A percentile compares a stretch with the other conserved stretches of the same genome.
Evolutionary conservation across 2,113 vertebrate genomes (phyloP).

Genomic region (Ictidomys tridecemlineatus): DNA sequence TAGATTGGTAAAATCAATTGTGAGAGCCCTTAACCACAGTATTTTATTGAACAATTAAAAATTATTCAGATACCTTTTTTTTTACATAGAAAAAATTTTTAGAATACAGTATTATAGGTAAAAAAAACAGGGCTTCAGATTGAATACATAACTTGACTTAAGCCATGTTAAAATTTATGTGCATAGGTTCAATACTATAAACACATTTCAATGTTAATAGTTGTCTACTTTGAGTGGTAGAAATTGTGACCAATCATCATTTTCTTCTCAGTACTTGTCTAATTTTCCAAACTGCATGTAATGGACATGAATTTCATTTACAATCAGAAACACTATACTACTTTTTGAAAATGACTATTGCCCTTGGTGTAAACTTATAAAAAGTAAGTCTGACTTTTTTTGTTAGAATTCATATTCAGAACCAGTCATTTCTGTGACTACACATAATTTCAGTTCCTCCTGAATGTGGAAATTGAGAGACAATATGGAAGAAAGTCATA

Average conservation of each 20-base stretch:
- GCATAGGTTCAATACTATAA: neutral
- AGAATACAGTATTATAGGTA: neutral
- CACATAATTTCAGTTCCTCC: conserved; percentile 37
- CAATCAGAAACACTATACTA: neutral
- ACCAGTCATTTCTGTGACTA: conserved; percentile 17
- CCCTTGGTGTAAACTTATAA: conserved; percentile 1
- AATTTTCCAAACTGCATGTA: conserved; percentile 1
- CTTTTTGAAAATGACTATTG: conserved; percentile 16
- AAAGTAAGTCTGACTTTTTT: conserved; percentile 23
- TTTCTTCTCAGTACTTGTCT: conserved; percentile 34
- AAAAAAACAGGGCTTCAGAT: conserved; percentile 20
- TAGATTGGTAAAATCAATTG: neutral
- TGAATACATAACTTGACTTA: neutral
- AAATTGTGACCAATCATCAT: neutral
- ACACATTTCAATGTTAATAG: neutral
- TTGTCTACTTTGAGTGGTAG: neutral
- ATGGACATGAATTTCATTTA: neutral
- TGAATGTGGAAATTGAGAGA: conserved; percentile 34
- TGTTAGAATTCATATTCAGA: conserved; percentile 16
- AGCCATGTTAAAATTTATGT: neutral
- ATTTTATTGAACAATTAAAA: conserved; percentile 9
- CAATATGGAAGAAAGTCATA: conserved; percentile 16
- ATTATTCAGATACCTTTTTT: neutral
- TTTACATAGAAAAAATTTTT: conserved; percentile 5
- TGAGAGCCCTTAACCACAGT: neutral